Base-by-base conservation (phyloP, 2,888 invertebrate genomes). In the Brachycybe producta region DNA sequence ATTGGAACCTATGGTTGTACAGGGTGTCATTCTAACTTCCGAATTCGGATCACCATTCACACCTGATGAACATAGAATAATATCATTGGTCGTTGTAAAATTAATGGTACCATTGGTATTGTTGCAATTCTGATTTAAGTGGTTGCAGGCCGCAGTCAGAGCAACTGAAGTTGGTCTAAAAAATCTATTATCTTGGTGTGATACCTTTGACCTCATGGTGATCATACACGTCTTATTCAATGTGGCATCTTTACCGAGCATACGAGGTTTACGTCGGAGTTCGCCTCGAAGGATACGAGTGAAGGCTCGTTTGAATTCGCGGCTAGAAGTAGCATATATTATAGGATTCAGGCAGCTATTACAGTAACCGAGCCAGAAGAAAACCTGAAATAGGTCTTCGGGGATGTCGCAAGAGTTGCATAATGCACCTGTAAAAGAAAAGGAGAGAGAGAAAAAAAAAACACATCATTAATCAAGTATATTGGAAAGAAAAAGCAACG, bases 291-390 rank as follows among this genome's bases (percentile, higher is more conserved):
- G 60, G 35, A 72, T 68, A 11, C 65, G 60, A n/a, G 64, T 61
- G 60, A 73, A 73, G 35, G 73, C 73, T 52, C 71, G 61, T 52
- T 72, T 68, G 60, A 73, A 71, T 56, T 74, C 73, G 34, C 69
- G 62, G 49, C 71, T 61, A 61, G 75, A 59, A 66, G 75, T 59
- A 2, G 78, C 78, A 65, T 80, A 80, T 54, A 80, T 78, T 42
- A 79, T 69, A 0, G 79, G 79, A 61, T 80, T 79, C 54, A 79
- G 70, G 15, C 77, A 75, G 0, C 77, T 78, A 70, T 80, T 80
- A 57, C 73, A 72, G 65, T 80, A 80, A 0, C 80, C 80, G 1
- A 80, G 69, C 80, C 80, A 80, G 50, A 79, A 78, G 60, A 76
- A 75, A 62, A 76, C 70, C 55, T 72, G 72, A 70, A 79, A 79